Conservation (phyloP, 2,113 vertebrate genomes). For the Xenus cinereus region DNA sequence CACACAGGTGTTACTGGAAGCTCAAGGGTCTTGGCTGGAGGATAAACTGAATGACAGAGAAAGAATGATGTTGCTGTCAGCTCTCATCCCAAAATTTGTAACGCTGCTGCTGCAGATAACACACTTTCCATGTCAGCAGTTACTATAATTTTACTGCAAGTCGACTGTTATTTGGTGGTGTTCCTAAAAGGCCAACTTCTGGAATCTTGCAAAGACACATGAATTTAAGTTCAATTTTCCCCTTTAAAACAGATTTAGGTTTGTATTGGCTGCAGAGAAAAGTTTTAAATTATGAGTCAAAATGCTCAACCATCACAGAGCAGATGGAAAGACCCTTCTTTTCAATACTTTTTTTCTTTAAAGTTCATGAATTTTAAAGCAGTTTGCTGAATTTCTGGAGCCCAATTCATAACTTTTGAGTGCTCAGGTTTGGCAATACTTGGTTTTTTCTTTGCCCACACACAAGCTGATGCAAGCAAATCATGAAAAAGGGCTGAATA, state of each 20-base stretch:
- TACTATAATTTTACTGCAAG: background rate
- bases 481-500: background rate
- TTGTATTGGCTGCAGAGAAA: background rate
- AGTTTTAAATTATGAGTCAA: background rate
- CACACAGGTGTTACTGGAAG: background rate
- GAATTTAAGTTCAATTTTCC: background rate
- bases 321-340: background rate
- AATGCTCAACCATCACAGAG: background rate
- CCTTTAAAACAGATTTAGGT: background rate
- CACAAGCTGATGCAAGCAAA: background rate
- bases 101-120: background rate
- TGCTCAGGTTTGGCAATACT: background rate
- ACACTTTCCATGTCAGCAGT: background rate
- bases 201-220: background rate
- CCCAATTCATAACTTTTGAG: background rate
- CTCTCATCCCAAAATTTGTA: background rate
- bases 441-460: background rate
- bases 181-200: background rate
- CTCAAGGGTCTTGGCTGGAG: background rate
- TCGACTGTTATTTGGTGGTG: background rate
- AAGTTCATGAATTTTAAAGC: background rate
- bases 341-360: background rate
- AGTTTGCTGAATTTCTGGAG: background rate
- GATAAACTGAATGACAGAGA: background rate
- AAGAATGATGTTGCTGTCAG: background rate